Evolutionary conservation across 2,888 invertebrate genomes (phyloP).

Genomic region (Priocnemis perturbator): DNA sequence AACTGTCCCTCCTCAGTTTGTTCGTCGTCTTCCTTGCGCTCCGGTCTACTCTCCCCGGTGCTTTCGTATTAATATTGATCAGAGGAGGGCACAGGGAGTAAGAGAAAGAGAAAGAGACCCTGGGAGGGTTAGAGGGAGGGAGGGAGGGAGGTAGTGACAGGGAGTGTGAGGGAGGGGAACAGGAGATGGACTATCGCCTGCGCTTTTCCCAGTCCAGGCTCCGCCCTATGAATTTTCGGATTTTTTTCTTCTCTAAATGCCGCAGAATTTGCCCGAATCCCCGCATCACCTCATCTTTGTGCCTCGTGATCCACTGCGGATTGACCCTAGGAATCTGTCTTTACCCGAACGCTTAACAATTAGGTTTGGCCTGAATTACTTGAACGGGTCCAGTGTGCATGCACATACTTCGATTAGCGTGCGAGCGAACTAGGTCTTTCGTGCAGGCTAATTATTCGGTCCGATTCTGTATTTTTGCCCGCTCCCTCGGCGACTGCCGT

Average conservation of each 20-base stretch:
- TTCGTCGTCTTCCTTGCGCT: slow-evolving; percentile 5
- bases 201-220: slow-evolving; percentile 42
- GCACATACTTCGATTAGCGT: too few species aligned
- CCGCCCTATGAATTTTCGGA: slow-evolving; percentile 33
- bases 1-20: not conserved
- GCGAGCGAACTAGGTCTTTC: too few species aligned
- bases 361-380: too few species aligned
- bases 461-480: not conserved
- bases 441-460: too few species aligned
- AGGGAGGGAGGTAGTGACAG: not conserved
- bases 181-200: slow-evolving; percentile 33
- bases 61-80: slow-evolving; percentile 53
- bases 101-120: slow-evolving; percentile 20
- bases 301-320: too few species aligned
- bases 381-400: too few species aligned
- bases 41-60: slow-evolving; percentile 29
- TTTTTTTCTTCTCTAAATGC: not conserved
- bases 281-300: too few species aligned
- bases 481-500: not conserved
- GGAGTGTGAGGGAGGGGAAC: slow-evolving; percentile 2
- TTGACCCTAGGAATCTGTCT: too few species aligned
- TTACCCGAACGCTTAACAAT: too few species aligned
- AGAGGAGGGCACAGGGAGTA: slow-evolving; percentile 27
- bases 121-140: not conserved
- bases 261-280: too few species aligned